Base-by-base conservation (phyloP, 2,797 vertebrate genomes). In the Microctenopoma lineatum region DNA sequence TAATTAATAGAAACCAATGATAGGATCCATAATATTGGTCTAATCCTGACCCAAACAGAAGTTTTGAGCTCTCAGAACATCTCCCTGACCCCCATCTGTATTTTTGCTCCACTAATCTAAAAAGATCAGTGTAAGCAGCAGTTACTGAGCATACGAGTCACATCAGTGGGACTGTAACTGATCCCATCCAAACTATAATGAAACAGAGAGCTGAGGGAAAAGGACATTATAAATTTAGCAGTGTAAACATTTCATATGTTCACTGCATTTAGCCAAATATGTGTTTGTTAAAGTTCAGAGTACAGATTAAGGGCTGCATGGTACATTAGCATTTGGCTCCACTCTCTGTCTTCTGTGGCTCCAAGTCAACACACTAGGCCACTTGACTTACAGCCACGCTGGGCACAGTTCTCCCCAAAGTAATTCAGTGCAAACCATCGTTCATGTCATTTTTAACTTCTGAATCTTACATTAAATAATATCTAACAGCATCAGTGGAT, bases 291-390 rank as follows among this genome's bases (percentile, higher is more conserved):
- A 39, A 41, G 55, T 58, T 70, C 48, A 42, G 54, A 52, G 29
- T 7, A 14, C 55, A 75, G 67, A 80, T 72, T 63, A 50, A 47
- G 73, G 59, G 54, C 32, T 59, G 36, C 29, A 15, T 0, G 42
- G 18, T n/a, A 47, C 52, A 66, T 58, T 18, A 61, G 27, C 47
- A 6, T 68, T 13, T 64, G 25, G 59, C 55, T 44, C 16, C 0
- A n/a, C 44, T 59, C 60, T 11, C 4, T 21, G 41, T 27, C 7
- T 21, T 21, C 21, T 21, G 21, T 21, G 21, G 21, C 21, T 21
- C 21, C 21, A 21, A 21, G 21, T 21, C 1, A 21, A 21, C 21
- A 21, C 21, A 21, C 21, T 21, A 21, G 21, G 21, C 21, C 21
- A 2, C 21, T 21, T 21, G 21, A 21, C 21, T 21, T 21, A 21